phyloP scores from a whole-genome alignment of 2,797 vertebrate species.

The Eulemur albifrons region DNA sequence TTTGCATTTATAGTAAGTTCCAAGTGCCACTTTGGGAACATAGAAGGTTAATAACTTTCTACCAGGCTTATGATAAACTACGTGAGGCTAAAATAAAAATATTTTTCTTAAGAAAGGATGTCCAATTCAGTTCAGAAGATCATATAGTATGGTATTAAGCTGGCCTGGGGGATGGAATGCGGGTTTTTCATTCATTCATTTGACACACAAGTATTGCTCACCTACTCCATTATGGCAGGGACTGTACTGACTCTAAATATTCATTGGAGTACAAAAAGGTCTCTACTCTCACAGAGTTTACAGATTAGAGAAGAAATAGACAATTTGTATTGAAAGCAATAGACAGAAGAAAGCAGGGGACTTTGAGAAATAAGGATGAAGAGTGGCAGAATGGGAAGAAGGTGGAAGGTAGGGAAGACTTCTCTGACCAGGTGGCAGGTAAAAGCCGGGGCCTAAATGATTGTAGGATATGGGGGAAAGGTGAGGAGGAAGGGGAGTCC shows the following conservation, averaged over 20 bases:
- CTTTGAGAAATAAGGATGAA: background rate
- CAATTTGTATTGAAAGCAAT: background rate
- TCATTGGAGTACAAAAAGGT: background rate
- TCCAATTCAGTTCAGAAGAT: background rate
- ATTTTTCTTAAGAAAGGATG: background rate
- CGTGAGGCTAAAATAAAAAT: constrained; percentile 20
- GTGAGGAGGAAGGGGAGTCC: background rate
- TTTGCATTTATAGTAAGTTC: background rate
- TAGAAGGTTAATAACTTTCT: background rate
- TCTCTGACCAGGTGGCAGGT: background rate
- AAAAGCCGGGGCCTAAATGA: background rate
- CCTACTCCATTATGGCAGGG: background rate
- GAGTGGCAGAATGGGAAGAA: background rate
- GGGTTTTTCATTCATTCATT: background rate
- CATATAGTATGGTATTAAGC: background rate
- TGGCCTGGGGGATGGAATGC: background rate
- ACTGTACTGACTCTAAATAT: background rate
- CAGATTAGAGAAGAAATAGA: background rate
- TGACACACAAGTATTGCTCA: background rate
- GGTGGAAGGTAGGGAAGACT: background rate
- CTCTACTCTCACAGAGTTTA: background rate
- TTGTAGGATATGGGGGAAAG: background rate
- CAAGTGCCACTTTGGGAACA: background rate
- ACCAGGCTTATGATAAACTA: background rate
- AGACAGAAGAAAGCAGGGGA: background rate